Evolutionary conservation across 2,113 vertebrate genomes (phyloP), one percentile per base, ranked within the genome.

Genomic region (Cepphus grylle): DNA sequence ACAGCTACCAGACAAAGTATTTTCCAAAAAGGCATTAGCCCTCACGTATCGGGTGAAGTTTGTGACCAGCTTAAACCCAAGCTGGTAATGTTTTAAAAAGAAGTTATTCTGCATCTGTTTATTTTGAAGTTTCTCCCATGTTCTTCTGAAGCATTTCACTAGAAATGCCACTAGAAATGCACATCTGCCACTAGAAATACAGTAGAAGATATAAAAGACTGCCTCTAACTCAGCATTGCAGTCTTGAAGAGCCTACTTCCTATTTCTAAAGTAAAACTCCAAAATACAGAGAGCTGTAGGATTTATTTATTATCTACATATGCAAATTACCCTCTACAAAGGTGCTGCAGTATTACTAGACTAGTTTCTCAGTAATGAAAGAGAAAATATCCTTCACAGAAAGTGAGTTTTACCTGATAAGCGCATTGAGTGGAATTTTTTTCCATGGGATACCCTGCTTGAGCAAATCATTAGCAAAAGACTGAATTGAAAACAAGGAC

Each of bases 391-490:
- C 58, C 47, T 72, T 55, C 49, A 55, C 12, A 56, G 47, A 91
- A 91, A 62, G 20, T 27, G 69, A 93, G 34, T 82, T 91, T 93
- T 98, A 99, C 99, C 99, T 99, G 95, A 99, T 98, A 83, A 99
- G 97, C 21, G 99, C 99, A 94, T 99, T 99, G 72, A 98, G 91
- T 70, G 99, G 99, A 78, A 99, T 98, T 94, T 99, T 99, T 96
- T 98, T 99, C 99, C 99, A 99, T 0, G 99, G 99, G 83, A 99
- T 99, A 94, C 99, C 99, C 96, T 99, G 99, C 93, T 98, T 99
- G 78, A 99, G 98, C 96, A 99, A 98, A 97, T 99, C 99, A 88
- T 98, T 99, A 85, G 99, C 99, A 97, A 99, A 99, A 49, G 99
- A 99, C 2, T 99, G 99, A 74, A 99, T 98, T 94, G 99, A 99